Evolutionary conservation across 2,888 invertebrate species (phyloP), one percentile per base, ranked within the genome.

Genomic region (Trissoscelio sp.): DNA sequence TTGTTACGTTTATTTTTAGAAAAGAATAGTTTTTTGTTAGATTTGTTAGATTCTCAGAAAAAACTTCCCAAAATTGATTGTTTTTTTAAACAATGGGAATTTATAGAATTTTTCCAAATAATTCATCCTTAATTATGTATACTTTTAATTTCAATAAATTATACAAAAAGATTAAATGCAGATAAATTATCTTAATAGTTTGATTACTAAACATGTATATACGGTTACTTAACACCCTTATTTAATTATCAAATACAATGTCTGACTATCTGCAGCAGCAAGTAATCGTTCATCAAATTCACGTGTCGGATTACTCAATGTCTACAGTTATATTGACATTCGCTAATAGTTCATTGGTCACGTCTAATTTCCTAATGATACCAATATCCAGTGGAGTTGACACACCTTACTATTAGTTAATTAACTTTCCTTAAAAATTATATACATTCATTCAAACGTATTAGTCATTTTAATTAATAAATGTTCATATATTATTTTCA

Each of bases 331-430:
- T 64, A 64, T 74, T 74, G 73, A 74, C 73, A 51, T 18, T 37
- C 16, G 64, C 55, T 74, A 74, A 74, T 74, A 62, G 73, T 74
- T 53, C 64, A 64, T 42, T 74, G 74, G 74, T 74, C 42, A 46
- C 64, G 64, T 64, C 74, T 74, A 74, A 74, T 74, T 64, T 44
- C 48, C 64, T 74, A 74, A 64, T 74, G 74, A 74, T 57, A 74
- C 57, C 48, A 64, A 74, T 64, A 74, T 46, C 57, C 57, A 64
- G 34, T 57, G 11, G 34, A 46, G 24, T 62, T 53, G 62, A 64
- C 74, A 64, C 62, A 57, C 64, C 64, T 74, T 57, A 11, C 46
- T 57, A 18, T 42, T 57, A 37, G 57, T 55, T 46, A 42, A 53
- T 11, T 31, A 31, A n/a, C n/a, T 31, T 3, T 9, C 0, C 31